phyloP scores from a whole-genome alignment of 2,888 invertebrate genomes.

The Silvanus unidentatus region DNA sequence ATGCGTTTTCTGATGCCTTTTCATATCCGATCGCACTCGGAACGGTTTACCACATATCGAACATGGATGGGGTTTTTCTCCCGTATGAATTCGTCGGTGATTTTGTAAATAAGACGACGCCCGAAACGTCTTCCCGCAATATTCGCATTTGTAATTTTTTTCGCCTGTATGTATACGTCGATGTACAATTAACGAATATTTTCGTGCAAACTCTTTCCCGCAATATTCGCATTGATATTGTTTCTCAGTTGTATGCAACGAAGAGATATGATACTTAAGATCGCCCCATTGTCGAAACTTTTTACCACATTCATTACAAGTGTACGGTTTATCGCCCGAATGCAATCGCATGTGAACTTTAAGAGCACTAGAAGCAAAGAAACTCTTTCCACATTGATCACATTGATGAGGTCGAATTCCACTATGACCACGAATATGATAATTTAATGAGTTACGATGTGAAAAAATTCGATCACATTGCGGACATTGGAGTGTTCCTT shows the following conservation, averaged over 20 bases:
- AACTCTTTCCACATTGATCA: constrained; percentile 73
- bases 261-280: constrained; percentile 77
- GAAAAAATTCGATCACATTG: constrained; percentile 70
- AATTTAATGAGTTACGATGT: constrained; percentile 77
- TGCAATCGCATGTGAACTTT: constrained; percentile 79
- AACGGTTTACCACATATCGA: constrained; percentile 74
- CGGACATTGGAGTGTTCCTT: constrained; percentile 47
- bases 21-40: constrained; percentile 76
- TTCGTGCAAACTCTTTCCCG: constrained; percentile 80
- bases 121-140: constrained; percentile 75
- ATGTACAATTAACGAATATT: constrained; percentile 81
- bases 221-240: constrained; percentile 85
- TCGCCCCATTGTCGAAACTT: constrained; percentile 86
- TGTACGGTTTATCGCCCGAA: constrained; percentile 79
- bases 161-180: constrained; percentile 62
- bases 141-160: constrained; percentile 79
- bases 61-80: constrained; percentile 73
- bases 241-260: constrained; percentile 75
- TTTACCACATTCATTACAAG: constrained; percentile 72
- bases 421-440: constrained; percentile 71
- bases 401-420: constrained; percentile 74
- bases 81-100: constrained; percentile 81
- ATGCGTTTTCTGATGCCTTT: constrained; percentile 72
- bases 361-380: constrained; percentile 75
- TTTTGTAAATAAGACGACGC: constrained; percentile 80